phyloP scores from a whole-genome alignment of 2,888 invertebrate genomes.

The Megamerina dolium region DNA sequence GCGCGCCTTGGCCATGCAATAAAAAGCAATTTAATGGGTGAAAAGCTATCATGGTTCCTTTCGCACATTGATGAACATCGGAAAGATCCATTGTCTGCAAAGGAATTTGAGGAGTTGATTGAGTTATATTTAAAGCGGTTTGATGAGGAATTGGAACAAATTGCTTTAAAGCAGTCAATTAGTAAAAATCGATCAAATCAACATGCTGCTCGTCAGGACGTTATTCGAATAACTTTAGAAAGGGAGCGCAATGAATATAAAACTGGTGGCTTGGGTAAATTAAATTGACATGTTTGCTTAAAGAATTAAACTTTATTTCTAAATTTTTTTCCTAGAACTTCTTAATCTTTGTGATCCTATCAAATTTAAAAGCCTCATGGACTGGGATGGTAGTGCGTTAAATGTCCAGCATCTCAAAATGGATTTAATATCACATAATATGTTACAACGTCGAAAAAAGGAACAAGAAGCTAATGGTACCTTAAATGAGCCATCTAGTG shows the following conservation, averaged over 20 bases:
- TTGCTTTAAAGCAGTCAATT: slow-evolving; percentile 70
- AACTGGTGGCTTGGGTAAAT: slow-evolving; percentile 68
- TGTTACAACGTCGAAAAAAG: slow-evolving; percentile 35
- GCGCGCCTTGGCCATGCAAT: slow-evolving; percentile 56
- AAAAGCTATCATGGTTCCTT: slow-evolving; percentile 73
- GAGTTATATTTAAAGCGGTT: slow-evolving; percentile 57
- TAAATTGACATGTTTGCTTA: slow-evolving; percentile 5
- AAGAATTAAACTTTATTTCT: not conserved
- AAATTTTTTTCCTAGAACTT: slow-evolving; percentile 28
- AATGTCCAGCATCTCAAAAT: slow-evolving; percentile 48
- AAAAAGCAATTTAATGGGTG: slow-evolving; percentile 67
- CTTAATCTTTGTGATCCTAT: slow-evolving; percentile 40
- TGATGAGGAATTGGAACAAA: slow-evolving; percentile 73
- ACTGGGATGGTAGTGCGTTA: slow-evolving; percentile 48
- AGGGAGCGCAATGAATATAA: slow-evolving; percentile 69
- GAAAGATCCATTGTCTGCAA: slow-evolving; percentile 53
- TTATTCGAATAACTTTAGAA: slow-evolving; percentile 69
- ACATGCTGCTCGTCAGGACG: slow-evolving; percentile 73
- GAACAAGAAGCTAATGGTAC: too few species aligned
- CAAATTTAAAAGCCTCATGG: slow-evolving; percentile 37
- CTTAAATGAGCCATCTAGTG: too few species aligned
- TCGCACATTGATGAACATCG: slow-evolving; percentile 55
- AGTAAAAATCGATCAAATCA: slow-evolving; percentile 63
- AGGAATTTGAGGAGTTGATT: slow-evolving; percentile 55
- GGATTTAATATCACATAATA: slow-evolving; percentile 40